These are phyloP conservation scores for Podarcis siculus DNA, from an alignment of 2,797 vertebrate genomes.

Conservation along the genomic window DNA sequence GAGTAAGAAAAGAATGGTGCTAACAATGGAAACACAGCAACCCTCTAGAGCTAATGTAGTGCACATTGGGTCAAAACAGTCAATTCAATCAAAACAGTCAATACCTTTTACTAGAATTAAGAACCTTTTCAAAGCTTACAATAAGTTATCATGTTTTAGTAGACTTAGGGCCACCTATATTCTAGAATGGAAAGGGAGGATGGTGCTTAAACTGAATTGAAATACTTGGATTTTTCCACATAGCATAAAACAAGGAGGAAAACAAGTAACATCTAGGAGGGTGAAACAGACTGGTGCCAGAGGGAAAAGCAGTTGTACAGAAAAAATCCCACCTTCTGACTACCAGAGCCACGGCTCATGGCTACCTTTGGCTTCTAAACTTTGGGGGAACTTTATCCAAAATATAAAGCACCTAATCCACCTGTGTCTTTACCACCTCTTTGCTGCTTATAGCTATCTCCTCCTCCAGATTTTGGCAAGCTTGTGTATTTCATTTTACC, in stretches of 20 bases:
- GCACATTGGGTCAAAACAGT: neutral
- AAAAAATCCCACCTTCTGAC: neutral
- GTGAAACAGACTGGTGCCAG: neutral
- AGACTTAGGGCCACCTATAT: neutral
- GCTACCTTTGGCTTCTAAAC: neutral
- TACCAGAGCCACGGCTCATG: neutral
- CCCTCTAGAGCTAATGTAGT: neutral
- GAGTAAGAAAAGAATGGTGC: neutral
- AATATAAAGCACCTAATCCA: neutral
- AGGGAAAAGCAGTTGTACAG: too few species aligned
- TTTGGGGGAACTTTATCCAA: neutral
- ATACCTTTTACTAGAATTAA: neutral
- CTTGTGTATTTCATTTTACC: too few species aligned
- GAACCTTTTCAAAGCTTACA: neutral
- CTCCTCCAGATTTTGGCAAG: too few species aligned
- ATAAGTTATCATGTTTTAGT: neutral
- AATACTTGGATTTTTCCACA: neutral
- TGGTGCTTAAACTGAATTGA: neutral
- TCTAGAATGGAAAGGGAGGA: neutral
- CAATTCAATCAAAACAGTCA: neutral
- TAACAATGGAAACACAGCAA: neutral
- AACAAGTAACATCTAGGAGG: neutral
- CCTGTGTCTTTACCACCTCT: too few species aligned
- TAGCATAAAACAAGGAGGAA: neutral
- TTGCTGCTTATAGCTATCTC: too few species aligned